A percentile compares a stretch with the other conserved stretches of the same genome.
Conservation (phyloP, 1,140 invertebrate genomes). For the Eciton burchellii region DNA sequence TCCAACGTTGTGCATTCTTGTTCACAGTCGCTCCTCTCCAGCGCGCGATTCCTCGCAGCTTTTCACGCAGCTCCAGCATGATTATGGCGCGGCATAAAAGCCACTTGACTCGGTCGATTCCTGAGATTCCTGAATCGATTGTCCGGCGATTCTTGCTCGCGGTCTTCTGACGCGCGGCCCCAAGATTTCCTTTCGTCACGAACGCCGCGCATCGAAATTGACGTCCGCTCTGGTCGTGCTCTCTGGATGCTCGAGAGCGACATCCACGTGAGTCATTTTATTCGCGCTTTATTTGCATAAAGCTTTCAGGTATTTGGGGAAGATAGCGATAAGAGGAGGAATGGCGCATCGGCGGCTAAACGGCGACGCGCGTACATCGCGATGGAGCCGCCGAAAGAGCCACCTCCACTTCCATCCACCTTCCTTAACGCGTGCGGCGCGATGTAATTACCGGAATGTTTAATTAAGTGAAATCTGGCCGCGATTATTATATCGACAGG, state of each 20-base stretch:
- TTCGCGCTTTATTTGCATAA: conserved; percentile 2
- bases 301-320: background rate
- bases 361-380: background rate
- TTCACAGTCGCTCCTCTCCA: conserved; percentile 5
- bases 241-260: too few species aligned
- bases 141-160: background rate
- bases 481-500: background rate
- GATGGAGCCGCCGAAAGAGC: background rate
- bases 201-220: background rate
- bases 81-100: background rate
- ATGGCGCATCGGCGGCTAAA: background rate
- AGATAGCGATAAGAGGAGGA: background rate
- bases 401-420: background rate
- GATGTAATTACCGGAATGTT: background rate
- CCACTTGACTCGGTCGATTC: conserved; percentile 19
- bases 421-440: background rate
- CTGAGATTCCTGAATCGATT: background rate
- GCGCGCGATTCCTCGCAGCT: background rate
- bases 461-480: background rate
- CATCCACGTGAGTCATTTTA: background rate
- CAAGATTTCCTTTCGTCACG: background rate
- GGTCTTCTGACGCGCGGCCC: background rate
- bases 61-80: background rate
- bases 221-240: too few species aligned
- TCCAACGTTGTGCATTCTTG: background rate